phyloP scores from a whole-genome alignment of 2,888 invertebrate species.

The Nomada flava region DNA sequence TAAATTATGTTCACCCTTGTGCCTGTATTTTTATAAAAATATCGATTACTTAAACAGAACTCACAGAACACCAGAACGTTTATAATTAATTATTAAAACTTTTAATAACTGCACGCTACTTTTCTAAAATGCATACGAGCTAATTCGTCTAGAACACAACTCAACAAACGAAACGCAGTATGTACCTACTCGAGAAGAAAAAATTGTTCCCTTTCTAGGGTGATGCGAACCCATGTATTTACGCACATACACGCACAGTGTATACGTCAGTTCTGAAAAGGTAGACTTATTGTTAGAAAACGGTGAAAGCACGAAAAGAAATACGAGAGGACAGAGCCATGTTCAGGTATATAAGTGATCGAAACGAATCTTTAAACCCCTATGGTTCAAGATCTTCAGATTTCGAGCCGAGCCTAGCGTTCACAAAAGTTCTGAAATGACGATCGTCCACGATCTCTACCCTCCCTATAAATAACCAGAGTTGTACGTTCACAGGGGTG shows the following conservation, averaged over 20 bases:
- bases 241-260: background rate
- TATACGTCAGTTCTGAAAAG: slow-evolving; percentile 22
- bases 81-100: too few relatives aligned
- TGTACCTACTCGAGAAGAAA: too few relatives aligned
- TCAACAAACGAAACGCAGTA: background rate
- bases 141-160: background rate
- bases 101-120: too few relatives aligned
- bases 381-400: slow-evolving; percentile 19
- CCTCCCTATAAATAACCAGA: slow-evolving; percentile 14
- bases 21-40: too few relatives aligned
- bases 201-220: background rate
- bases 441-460: slow-evolving; percentile 35
- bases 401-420: slow-evolving; percentile 1
- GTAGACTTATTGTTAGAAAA: background rate
- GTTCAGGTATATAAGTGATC: slow-evolving; percentile 37
- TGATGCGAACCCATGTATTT: background rate
- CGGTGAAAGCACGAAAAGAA: slow-evolving; percentile 27
- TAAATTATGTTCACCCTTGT: too few relatives aligned
- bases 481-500: background rate
- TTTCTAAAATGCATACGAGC: too few relatives aligned
- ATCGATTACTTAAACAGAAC: too few relatives aligned
- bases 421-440: slow-evolving; percentile 23
- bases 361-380: slow-evolving; percentile 39
- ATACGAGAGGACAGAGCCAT: slow-evolving; percentile 29
- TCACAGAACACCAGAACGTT: too few relatives aligned